Conservation (phyloP, 2,888 invertebrate genomes). For the Epirrita christyi region DNA sequence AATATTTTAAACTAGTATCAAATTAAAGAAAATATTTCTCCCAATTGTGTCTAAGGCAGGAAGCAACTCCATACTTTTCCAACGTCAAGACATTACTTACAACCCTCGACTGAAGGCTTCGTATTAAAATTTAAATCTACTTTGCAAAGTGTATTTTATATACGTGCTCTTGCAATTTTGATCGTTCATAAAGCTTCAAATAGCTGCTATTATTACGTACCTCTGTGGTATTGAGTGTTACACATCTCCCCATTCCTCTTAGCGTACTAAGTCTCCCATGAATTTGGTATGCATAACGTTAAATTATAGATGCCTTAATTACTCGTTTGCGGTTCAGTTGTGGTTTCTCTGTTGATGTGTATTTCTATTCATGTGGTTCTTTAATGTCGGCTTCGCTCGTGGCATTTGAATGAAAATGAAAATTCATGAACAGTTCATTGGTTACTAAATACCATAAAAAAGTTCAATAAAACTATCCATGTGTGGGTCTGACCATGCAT, state of each 20-base stretch:
- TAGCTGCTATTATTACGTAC: conserved; percentile 80
- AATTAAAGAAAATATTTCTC: conserved; percentile 35
- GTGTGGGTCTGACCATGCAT: too few species aligned
- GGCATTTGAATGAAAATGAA: too few species aligned
- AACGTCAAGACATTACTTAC: conserved; percentile 79
- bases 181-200: conserved; percentile 83
- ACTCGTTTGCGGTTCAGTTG: conserved; percentile 75
- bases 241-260: conserved; percentile 69
- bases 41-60: conserved; percentile 39
- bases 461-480: too few species aligned
- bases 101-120: conserved; percentile 82
- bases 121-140: conserved; percentile 86
- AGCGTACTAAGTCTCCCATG: conserved; percentile 73
- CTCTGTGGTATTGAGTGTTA: conserved; percentile 81
- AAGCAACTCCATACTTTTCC: conserved; percentile 70
- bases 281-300: conserved; percentile 79
- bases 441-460: too few species aligned
- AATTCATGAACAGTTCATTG: too few species aligned
- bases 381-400: background rate
- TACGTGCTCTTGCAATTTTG: conserved; percentile 83
- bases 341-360: conserved; percentile 64
- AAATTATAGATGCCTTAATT: conserved; percentile 82
- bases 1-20: conserved; percentile 1
- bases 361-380: conserved; percentile 43
- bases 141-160: conserved; percentile 85